Conservation (phyloP, 2,888 invertebrate species). For the Arge pagana region DNA sequence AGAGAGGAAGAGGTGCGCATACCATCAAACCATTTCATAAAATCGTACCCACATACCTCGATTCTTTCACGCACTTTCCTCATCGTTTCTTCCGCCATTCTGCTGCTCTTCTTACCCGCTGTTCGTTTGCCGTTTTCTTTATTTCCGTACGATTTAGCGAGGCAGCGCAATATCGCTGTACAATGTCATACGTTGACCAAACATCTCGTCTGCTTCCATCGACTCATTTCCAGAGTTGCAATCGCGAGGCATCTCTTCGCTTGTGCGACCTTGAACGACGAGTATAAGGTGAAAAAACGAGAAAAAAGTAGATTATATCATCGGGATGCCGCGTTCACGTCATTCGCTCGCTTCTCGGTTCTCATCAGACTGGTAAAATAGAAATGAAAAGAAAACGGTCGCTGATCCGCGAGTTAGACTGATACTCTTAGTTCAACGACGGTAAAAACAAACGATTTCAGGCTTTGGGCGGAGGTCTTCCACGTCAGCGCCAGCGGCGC, state of each 20-base stretch:
- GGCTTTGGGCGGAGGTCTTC: conserved; percentile 98
- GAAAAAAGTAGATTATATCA: no score
- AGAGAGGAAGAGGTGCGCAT: conserved; percentile 59
- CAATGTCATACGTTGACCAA: background rate
- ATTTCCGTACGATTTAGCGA: background rate
- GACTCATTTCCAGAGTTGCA: background rate
- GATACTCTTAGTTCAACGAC: background rate
- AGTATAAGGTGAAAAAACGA: no score
- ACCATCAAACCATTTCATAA: conserved; percentile 39
- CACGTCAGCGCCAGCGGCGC: conserved; percentile 93
- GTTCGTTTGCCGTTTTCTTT: background rate
- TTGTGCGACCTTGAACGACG: no score
- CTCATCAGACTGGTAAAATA: no score
- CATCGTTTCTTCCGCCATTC: background rate
- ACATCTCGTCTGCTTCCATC: conserved; percentile 25
- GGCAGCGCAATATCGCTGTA: no score
- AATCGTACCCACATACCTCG: conserved; percentile 5
- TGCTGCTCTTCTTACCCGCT: conserved; percentile 2
- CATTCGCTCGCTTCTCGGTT: no score
- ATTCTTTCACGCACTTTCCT: conserved; percentile 1
- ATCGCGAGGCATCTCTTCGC: background rate
- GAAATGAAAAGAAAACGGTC: no score
- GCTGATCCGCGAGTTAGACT: no score
- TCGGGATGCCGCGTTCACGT: no score
- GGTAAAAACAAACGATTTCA: conserved; percentile 56